Conservation (phyloP, 2,797 vertebrate genomes). For the Cirrhinus molitorella region DNA sequence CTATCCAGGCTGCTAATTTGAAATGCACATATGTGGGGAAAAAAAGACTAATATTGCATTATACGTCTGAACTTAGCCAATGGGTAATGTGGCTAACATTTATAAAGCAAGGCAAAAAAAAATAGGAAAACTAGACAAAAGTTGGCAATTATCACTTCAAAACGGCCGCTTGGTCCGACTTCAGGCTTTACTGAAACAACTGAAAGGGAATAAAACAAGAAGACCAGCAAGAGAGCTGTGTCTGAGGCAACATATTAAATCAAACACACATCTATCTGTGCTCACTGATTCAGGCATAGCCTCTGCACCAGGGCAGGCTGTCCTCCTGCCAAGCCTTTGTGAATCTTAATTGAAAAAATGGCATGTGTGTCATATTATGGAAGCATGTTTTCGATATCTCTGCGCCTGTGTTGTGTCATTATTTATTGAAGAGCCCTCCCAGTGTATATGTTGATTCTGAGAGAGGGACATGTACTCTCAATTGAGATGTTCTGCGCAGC, state of each 20-base stretch:
- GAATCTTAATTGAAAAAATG: conserved; percentile 72
- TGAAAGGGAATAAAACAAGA: conserved; percentile 66
- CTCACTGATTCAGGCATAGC: conserved; percentile 61
- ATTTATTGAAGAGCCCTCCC: conserved; percentile 69
- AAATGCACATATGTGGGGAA: conserved; percentile 30
- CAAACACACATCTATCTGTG: conserved; percentile 65
- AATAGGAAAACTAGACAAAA: conserved; percentile 63
- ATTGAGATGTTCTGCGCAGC: conserved; percentile 55
- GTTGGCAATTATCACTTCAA: conserved; percentile 78
- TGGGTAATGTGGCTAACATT: conserved; percentile 33
- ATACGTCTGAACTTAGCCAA: conserved; percentile 55
- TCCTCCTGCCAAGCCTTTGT: conserved; percentile 64
- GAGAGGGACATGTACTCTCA: conserved; percentile 48
- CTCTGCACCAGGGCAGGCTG: conserved; percentile 33
- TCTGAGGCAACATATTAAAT: conserved; percentile 71
- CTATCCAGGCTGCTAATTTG: conserved; percentile 64
- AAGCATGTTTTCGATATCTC: conserved; percentile 65
- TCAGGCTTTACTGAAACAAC: conserved; percentile 77
- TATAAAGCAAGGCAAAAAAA: background rate
- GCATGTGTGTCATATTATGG: conserved; percentile 69
- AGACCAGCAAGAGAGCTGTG: conserved; percentile 67
- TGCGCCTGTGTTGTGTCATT: conserved; percentile 64
- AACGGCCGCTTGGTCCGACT: conserved; percentile 68
- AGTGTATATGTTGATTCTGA: conserved; percentile 56
- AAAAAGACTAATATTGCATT: background rate